phyloP scores from a whole-genome alignment of 1,140 invertebrate species.

The Lutraria rhynchaena region DNA sequence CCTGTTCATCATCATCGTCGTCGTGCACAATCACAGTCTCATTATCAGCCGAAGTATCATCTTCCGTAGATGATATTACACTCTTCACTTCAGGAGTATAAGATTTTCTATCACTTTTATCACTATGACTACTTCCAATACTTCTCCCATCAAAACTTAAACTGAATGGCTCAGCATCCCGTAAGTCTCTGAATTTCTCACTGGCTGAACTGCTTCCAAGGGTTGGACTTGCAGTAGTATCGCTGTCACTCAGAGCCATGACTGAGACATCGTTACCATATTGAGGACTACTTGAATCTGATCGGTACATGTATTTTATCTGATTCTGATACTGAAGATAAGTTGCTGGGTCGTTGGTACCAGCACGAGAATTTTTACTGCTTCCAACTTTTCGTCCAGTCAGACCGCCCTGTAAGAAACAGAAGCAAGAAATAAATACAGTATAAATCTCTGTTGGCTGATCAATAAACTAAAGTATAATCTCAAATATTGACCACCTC shows the following conservation, averaged over 20 bases:
- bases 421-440: no score
- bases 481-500: no score
- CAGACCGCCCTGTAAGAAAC: constrained; percentile 70
- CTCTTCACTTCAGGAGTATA: not conserved
- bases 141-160: constrained; percentile 58
- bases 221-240: constrained; percentile 60
- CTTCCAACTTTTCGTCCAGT: constrained; percentile 61
- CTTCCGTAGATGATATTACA: constrained; percentile 6
- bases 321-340: constrained; percentile 75
- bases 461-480: no score
- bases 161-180: constrained; percentile 35
- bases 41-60: constrained; percentile 60
- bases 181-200: constrained; percentile 50
- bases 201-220: constrained; percentile 53
- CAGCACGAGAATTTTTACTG: constrained; percentile 35
- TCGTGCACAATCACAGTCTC: constrained; percentile 46
- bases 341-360: constrained; percentile 68
- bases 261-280: constrained; percentile 41
- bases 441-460: no score
- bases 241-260: constrained; percentile 62
- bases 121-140: constrained; percentile 49
- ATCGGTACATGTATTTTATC: constrained; percentile 75
- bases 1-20: not conserved
- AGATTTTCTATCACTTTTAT: constrained; percentile 26
- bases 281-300: constrained; percentile 34